Percentiles rank a stretch among this genome's conserved stretches.
Evolutionary conservation across 2,888 invertebrate genomes (phyloP).

Genomic region (Acanthopleura granulata): DNA sequence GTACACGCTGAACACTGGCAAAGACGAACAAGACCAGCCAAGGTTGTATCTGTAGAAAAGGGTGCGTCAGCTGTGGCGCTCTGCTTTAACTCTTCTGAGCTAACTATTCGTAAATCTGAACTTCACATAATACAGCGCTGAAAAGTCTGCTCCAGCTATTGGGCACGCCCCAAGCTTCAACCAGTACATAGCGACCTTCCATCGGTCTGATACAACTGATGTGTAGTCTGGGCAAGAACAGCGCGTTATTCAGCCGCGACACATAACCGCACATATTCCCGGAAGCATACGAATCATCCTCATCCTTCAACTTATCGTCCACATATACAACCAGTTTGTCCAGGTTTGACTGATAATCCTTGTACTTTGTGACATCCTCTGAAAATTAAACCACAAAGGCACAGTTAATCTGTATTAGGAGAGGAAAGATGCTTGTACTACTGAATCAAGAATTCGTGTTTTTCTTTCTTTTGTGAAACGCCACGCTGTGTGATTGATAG

Average conservation of each 20-base stretch:
- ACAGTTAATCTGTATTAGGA: too few relatives aligned
- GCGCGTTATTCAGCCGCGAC: constrained; percentile 71
- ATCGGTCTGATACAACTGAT: constrained; percentile 70
- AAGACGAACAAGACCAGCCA: neutral
- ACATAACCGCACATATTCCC: constrained; percentile 71
- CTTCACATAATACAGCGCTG: constrained; percentile 73
- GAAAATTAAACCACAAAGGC: constrained; percentile 23
- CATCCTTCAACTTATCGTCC: constrained; percentile 66
- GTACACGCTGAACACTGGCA: neutral
- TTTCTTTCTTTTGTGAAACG: too few relatives aligned
- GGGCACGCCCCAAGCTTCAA: constrained; percentile 71
- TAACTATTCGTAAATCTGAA: constrained; percentile 69
- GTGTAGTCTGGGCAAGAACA: constrained; percentile 70
- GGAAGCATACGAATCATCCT: constrained; percentile 53
- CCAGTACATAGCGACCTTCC: constrained; percentile 71
- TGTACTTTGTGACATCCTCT: constrained; percentile 55
- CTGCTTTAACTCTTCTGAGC: neutral
- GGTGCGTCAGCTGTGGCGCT: neutral
- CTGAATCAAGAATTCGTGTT: too few relatives aligned
- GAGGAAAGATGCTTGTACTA: too few relatives aligned
- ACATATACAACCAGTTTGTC: constrained; percentile 72
- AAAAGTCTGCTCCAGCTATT: constrained; percentile 72
- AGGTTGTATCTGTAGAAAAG: neutral
- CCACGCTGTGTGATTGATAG: too few relatives aligned
- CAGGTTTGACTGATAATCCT: constrained; percentile 71